Evolutionary conservation across 2,113 vertebrate genomes (phyloP).

Genomic region (Pleuronectes platessa): DNA sequence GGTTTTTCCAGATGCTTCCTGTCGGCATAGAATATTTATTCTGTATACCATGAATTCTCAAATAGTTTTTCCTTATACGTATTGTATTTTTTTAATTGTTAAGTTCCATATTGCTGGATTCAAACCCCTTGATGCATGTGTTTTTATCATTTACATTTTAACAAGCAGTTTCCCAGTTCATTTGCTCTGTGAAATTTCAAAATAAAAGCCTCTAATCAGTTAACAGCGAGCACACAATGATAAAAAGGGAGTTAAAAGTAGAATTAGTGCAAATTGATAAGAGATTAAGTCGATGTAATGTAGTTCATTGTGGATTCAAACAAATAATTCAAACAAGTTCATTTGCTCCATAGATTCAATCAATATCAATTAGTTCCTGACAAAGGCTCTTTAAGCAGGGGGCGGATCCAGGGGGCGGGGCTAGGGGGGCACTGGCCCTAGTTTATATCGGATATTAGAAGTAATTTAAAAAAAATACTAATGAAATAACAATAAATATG

Average conservation of each 20-base stretch:
- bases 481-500: too few relatives aligned
- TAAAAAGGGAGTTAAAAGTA: too few relatives aligned
- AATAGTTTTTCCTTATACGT: neutral
- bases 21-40: neutral
- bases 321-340: neutral
- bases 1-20: neutral
- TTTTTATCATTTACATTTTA: neutral
- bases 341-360: neutral
- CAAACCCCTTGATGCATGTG: neutral
- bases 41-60: constrained; percentile 20
- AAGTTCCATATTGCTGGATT: neutral
- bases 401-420: too few relatives aligned
- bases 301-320: too few relatives aligned
- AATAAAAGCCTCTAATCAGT: neutral
- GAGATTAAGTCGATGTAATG: neutral
- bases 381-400: neutral
- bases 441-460: neutral
- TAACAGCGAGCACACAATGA: too few relatives aligned
- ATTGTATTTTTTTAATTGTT: neutral
- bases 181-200: neutral
- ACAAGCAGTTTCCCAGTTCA: neutral
- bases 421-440: neutral
- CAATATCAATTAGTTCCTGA: neutral
- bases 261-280: too few relatives aligned
- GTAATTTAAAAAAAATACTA: too few relatives aligned